Evolutionary conservation across 2,888 invertebrate species (phyloP), one percentile per base, ranked within the genome.

Genomic region (Polydesmus complanatus): DNA sequence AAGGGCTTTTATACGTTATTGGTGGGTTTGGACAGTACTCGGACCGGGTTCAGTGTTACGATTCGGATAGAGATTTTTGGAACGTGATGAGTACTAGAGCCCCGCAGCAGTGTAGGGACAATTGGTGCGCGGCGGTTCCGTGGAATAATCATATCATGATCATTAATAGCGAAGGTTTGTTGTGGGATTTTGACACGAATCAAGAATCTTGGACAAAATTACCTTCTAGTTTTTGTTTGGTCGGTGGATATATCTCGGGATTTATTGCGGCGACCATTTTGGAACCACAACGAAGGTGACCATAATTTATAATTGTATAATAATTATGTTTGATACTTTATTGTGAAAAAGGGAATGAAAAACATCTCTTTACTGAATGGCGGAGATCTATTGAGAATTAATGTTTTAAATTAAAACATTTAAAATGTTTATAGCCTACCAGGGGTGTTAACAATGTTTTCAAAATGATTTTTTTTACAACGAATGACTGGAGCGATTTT

Each of bases 21-120:
- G 60, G 60, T 8, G 60, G 60, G 2, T 60, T 60, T 26, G 60
- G 60, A 50, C 55, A 60, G 14, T 51, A 60, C 18, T 56, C 60
- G 3, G 60, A 60, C 50, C 3, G 56, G 18, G 50, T 60, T n/a
- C 60, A 60, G 60, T 60, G 56, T 27, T 56, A 49, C 19, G 60
- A 60, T 27, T 18, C 19, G 2, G 56, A 56, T 14, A 56, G 23
- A 1, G 26, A 18, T 57, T 26, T 22, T 8, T 60, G 60, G 60
- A 26, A 55, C 22, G 60, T 60, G 26, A 49, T 60, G 60, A 49
- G 26, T 26, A 48, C 60, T 1, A 48, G 60, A 19, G 55, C 60
- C 3, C 60, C 60, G 1, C 55, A 55, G 27, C 60, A 60, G 51
- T 60, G 60, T 23, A 21, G 50, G 1, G 60, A 60, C 49, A 60